Percentiles rank a stretch among this genome's conserved stretches.
Evolutionary conservation across 2,888 invertebrate species (phyloP).

Genomic region (Omphaloscelis lunosa): DNA sequence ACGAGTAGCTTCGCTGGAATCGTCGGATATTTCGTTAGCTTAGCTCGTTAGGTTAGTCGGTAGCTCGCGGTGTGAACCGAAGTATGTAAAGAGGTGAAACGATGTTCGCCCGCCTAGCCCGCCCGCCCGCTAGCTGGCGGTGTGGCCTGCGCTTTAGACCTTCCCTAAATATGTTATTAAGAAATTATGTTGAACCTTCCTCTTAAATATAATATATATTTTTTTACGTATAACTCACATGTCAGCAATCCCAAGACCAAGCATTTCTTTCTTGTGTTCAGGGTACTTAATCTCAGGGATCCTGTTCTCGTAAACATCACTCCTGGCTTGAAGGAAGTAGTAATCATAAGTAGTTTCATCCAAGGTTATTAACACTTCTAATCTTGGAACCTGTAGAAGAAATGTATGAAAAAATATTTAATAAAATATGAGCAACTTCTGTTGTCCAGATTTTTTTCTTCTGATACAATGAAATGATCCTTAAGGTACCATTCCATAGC

Average conservation of each 20-base stretch:
- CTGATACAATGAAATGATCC: background rate
- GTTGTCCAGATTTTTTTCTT: background rate
- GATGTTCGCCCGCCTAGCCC: too few species aligned
- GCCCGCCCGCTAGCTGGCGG: too few species aligned
- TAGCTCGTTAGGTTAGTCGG: too few species aligned
- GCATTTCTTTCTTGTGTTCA: constrained; percentile 93
- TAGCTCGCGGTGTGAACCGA: too few species aligned
- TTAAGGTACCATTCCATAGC: background rate
- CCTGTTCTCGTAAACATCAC: constrained; percentile 95
- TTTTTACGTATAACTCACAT: constrained; percentile 91
- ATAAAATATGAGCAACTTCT: too few species aligned
- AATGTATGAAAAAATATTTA: background rate
- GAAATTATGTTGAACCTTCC: background rate
- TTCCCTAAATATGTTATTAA: background rate
- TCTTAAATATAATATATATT: background rate
- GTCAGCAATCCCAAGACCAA: constrained; percentile 96
- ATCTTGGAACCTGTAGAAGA: constrained; percentile 88
- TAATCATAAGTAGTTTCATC: constrained; percentile 95
- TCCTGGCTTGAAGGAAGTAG: constrained; percentile 95
- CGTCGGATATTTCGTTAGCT: too few species aligned
- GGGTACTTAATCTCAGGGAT: constrained; percentile 95
- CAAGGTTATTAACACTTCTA: constrained; percentile 91
- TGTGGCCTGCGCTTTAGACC: too few species aligned
- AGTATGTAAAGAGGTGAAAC: too few species aligned
- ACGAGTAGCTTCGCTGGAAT: too few species aligned